A percentile compares a stretch with the other conserved stretches of the same genome.
Evolutionary conservation across 2,113 vertebrate genomes (phyloP).

Genomic region (Okapia johnstoni): DNA sequence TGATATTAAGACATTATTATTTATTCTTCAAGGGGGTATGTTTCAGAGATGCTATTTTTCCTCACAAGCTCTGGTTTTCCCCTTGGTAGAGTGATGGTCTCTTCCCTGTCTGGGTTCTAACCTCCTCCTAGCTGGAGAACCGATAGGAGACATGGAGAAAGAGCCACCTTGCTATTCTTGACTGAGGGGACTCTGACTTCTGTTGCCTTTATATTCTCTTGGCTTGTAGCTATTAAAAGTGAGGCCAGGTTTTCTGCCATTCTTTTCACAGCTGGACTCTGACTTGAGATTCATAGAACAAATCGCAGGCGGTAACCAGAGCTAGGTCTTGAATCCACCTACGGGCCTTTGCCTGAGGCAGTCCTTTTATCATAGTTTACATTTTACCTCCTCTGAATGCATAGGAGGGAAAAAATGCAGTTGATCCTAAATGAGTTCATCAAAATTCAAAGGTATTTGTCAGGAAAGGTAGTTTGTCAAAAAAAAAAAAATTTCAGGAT

Average conservation of each 20-base stretch:
- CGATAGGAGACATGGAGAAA: background rate
- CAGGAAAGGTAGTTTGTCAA: background rate
- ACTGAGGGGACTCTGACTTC: background rate
- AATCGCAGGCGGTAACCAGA: background rate
- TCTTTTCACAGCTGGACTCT: background rate
- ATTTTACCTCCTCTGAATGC: background rate
- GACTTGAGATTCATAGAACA: background rate
- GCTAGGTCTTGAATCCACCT: background rate
- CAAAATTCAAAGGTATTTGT: slow-evolving; percentile 19
- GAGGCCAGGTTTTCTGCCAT: background rate
- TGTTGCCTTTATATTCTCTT: background rate
- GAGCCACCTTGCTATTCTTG: background rate
- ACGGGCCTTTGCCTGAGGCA: background rate
- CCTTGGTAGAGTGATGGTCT: background rate
- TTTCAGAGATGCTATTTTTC: background rate
- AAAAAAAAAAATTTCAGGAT: background rate
- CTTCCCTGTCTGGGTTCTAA: background rate
- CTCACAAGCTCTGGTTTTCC: background rate
- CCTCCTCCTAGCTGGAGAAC: fast-evolving
- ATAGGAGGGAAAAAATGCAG: background rate
- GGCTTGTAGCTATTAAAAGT: background rate
- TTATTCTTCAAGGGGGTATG: background rate
- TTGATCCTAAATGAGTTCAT: background rate
- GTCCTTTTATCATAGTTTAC: background rate
- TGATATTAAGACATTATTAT: background rate